A percentile compares a stretch with the other conserved stretches of the same genome.
Evolutionary conservation across 2,113 vertebrate species (phyloP).

Genomic region (Spizaetus ornatus): DNA sequence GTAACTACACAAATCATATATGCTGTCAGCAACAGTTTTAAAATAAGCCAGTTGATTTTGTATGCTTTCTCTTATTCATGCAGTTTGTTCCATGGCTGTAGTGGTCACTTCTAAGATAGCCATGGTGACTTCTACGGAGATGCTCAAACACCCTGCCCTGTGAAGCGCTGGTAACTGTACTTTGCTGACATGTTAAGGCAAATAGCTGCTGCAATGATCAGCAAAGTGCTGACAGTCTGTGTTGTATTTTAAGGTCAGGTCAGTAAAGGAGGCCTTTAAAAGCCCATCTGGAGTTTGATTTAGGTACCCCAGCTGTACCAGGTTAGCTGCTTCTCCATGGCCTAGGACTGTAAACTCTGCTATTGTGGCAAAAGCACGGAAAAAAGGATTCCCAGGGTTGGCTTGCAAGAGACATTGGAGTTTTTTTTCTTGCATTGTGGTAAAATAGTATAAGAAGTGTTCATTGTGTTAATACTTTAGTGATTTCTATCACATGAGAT

Average conservation of each 20-base stretch:
- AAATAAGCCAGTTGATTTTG: not conserved
- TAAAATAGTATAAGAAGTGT: not conserved
- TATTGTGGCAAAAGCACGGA: rapidly evolving
- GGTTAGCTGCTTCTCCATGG: not conserved
- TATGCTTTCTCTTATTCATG: not conserved
- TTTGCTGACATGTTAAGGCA: not conserved
- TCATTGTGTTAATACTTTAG: rapidly evolving
- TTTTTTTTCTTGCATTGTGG: rapidly evolving
- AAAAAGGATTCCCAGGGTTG: not conserved
- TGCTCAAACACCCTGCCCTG: not conserved
- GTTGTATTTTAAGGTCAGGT: not conserved
- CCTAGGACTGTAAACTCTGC: rapidly evolving
- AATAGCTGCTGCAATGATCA: not conserved
- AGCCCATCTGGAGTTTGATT: not conserved
- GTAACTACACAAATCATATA: not conserved
- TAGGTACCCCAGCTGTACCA: not conserved
- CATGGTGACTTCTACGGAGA: not conserved
- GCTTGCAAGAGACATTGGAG: not conserved
- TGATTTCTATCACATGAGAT: not conserved
- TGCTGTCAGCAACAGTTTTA: not conserved
- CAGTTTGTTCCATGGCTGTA: not conserved
- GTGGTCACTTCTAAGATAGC: not conserved
- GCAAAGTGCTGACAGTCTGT: not conserved
- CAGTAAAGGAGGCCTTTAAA: not conserved
- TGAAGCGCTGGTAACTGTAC: rapidly evolving